These are phyloP conservation scores for Cephalopachus bancanus DNA, from an alignment of 2,797 vertebrate species.

Conservation along the genomic window DNA sequence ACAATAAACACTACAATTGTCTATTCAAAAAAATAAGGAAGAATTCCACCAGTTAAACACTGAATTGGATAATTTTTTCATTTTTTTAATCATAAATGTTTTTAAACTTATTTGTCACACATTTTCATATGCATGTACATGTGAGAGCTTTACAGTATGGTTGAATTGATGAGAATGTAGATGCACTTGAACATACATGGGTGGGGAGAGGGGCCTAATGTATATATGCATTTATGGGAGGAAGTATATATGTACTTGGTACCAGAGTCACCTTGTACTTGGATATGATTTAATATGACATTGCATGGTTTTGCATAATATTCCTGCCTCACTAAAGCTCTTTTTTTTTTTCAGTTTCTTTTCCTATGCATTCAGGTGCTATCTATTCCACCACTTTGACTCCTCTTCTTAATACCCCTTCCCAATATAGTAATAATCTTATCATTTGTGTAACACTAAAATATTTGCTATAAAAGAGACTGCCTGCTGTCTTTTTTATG, in stretches of 20 bases:
- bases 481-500: not conserved
- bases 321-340: not conserved
- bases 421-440: not conserved
- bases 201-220: not conserved
- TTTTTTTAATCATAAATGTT: conserved; percentile 12
- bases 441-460: not conserved
- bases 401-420: not conserved
- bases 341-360: not conserved
- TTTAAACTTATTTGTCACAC: conserved; percentile 8
- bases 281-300: not conserved
- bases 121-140: not conserved
- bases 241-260: not conserved
- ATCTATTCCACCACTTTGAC: not conserved
- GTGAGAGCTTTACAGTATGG: not conserved
- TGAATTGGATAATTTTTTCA: not conserved
- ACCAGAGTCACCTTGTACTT: not conserved
- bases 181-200: not conserved
- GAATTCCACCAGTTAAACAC: not conserved
- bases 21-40: not conserved
- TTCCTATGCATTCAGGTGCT: not conserved
- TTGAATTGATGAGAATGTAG: not conserved
- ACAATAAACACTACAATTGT: not conserved
- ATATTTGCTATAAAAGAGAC: not conserved
- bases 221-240: not conserved
- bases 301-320: conserved; percentile 7